phyloP scores from a whole-genome alignment of 2,113 vertebrate species.

The Mormyrus lacerda region DNA sequence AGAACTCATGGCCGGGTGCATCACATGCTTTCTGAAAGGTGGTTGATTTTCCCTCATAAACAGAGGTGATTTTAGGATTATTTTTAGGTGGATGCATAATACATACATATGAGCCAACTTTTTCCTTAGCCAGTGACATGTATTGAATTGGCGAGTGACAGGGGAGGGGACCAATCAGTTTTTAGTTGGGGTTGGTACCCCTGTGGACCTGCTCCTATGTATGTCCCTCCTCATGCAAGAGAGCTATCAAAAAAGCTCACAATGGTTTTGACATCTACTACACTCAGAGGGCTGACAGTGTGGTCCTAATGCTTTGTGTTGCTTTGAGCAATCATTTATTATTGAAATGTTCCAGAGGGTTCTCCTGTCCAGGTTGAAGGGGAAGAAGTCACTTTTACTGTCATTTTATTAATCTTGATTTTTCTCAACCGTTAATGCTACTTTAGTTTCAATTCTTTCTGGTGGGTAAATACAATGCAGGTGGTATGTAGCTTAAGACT shows the following conservation, averaged over 20 bases:
- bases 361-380: slow-evolving; percentile 23
- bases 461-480: not conserved
- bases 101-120: not conserved
- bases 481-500: not conserved
- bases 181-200: not conserved
- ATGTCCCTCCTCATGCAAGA: not conserved
- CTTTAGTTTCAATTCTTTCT: not conserved
- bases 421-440: not conserved
- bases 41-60: not conserved
- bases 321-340: slow-evolving; percentile 54
- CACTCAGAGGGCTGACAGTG: slow-evolving; percentile 42
- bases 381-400: slow-evolving; percentile 4
- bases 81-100: not conserved
- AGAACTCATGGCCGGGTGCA: not conserved
- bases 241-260: slow-evolving; percentile 32
- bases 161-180: not conserved
- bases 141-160: not conserved
- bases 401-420: not conserved
- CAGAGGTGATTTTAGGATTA: not conserved
- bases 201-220: not conserved
- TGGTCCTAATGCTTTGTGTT: slow-evolving; percentile 55
- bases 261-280: slow-evolving; percentile 44
- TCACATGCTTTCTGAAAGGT: not conserved
- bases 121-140: not conserved
- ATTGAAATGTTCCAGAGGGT: slow-evolving; percentile 48